Percentiles rank a stretch among this genome's conserved stretches.
These are phyloP conservation scores for Geopemphigus sp. DNA, from an alignment of 1,140 invertebrate genomes.

Conservation along the genomic window DNA sequence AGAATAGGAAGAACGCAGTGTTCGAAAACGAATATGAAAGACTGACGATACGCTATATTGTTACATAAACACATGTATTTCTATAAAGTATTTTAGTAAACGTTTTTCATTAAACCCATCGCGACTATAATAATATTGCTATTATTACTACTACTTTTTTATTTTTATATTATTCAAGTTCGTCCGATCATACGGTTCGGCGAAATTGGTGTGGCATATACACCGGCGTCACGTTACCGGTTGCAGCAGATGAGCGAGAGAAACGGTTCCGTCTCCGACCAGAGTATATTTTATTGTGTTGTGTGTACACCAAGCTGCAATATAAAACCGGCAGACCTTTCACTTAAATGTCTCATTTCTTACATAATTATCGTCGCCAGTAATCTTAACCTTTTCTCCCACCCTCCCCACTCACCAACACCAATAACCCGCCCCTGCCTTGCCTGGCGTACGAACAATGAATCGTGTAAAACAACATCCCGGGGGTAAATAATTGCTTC, in stretches of 20 bases:
- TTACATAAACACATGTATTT: too few relatives aligned
- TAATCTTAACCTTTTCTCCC: slow-evolving; percentile 24
- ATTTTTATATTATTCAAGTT: slow-evolving; percentile 30
- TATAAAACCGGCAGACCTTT: neutral
- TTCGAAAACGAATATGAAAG: too few relatives aligned
- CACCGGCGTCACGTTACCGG: neutral
- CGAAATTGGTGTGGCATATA: neutral
- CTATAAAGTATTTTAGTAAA: too few relatives aligned
- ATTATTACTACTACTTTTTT: too few relatives aligned
- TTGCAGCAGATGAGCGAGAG: neutral
- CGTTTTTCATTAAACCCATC: too few relatives aligned
- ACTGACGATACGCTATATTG: too few relatives aligned
- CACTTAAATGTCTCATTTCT: slow-evolving; percentile 43
- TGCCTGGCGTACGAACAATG: slow-evolving; percentile 24
- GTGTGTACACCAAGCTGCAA: neutral
- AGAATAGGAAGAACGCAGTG: too few relatives aligned
- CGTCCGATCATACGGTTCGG: neutral
- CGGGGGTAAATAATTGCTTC: slow-evolving; percentile 16
- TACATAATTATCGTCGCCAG: slow-evolving; percentile 22
- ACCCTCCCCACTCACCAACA: too few relatives aligned
- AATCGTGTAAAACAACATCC: slow-evolving; percentile 35
- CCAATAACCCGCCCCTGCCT: too few relatives aligned
- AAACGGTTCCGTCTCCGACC: neutral
- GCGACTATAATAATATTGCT: too few relatives aligned
- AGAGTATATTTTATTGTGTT: neutral